These are phyloP conservation scores for Scaptomyza cyrtandrae DNA, from an alignment of 2,888 invertebrate species.

Conservation along the genomic window DNA sequence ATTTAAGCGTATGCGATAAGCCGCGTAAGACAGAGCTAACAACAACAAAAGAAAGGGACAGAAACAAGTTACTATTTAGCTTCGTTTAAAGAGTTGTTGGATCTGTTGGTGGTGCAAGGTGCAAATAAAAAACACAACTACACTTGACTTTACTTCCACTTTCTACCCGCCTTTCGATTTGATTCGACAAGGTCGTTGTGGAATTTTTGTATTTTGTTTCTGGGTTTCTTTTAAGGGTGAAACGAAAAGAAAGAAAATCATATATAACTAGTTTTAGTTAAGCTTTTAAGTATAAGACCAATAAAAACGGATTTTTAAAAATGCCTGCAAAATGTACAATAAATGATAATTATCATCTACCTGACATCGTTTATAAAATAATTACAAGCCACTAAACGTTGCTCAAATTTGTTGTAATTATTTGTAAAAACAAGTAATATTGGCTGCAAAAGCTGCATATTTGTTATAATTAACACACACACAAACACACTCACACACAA, in stretches of 20 bases:
- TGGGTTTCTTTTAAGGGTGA: too few relatives aligned
- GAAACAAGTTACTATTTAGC: not conserved
- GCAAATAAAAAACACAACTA: constrained; percentile 16
- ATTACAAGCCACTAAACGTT: constrained; percentile 27
- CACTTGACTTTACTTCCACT: too few relatives aligned
- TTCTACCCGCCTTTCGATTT: too few relatives aligned
- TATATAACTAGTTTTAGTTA: too few relatives aligned
- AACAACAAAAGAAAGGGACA: not conserved
- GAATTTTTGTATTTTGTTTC: constrained; percentile 31
- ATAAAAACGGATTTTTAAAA: too few relatives aligned
- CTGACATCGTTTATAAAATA: constrained; percentile 10
- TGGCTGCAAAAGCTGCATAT: constrained; percentile 47
- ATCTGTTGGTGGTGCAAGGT: not conserved
- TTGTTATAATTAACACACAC: constrained; percentile 52
- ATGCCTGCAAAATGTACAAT: too few relatives aligned
- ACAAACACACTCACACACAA: constrained; percentile 24
- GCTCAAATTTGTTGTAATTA: constrained; percentile 25
- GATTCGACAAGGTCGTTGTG: constrained; percentile 73
- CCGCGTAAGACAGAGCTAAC: constrained; percentile 16
- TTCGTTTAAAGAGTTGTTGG: constrained; percentile 25
- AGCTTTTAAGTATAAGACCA: too few relatives aligned
- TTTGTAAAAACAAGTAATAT: constrained; percentile 20
- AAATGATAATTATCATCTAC: too few relatives aligned
- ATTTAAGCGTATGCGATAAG: constrained; percentile 73
- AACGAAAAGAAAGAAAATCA: too few relatives aligned